Conservation (phyloP, 2,797 vertebrate genomes). For the Melanotaenia parkinsoni region DNA sequence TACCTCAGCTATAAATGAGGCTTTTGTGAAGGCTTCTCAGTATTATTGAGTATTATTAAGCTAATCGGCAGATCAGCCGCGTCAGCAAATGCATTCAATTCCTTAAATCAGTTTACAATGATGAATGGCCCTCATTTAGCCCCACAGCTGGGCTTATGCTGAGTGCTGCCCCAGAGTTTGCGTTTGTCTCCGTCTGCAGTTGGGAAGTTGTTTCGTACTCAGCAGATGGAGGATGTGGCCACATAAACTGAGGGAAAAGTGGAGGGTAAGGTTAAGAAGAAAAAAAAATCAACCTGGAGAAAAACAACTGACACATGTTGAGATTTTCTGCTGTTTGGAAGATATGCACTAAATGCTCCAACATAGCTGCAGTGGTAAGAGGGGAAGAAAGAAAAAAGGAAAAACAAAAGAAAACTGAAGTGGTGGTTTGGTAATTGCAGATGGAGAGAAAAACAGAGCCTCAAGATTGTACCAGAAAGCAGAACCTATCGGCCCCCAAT, state of each 20-base stretch:
- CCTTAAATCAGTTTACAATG: slow-evolving; percentile 78
- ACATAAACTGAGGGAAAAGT: not conserved
- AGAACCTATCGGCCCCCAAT: slow-evolving; percentile 12
- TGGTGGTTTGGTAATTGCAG: slow-evolving; percentile 26
- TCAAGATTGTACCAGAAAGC: slow-evolving; percentile 36
- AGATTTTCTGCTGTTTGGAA: not conserved
- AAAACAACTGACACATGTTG: not conserved
- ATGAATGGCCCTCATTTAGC: slow-evolving; percentile 75
- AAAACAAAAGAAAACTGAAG: not conserved
- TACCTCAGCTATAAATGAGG: slow-evolving; percentile 33
- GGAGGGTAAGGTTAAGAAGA: slow-evolving; percentile 1
- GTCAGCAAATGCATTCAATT: slow-evolving; percentile 74
- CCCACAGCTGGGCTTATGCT: slow-evolving; percentile 66
- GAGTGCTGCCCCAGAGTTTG: slow-evolving; percentile 52
- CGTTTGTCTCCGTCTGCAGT: slow-evolving; percentile 28
- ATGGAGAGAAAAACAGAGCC: slow-evolving; percentile 33
- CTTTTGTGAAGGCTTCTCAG: slow-evolving; percentile 15
- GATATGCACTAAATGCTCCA: not conserved
- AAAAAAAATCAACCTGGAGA: not conserved
- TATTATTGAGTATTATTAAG: slow-evolving; percentile 59
- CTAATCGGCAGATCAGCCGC: slow-evolving; percentile 65
- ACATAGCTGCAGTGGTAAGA: slow-evolving; percentile 15
- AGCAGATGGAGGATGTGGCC: slow-evolving; percentile 12
- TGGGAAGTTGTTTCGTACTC: slow-evolving; percentile 33
- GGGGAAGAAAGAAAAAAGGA: not conserved